Base-by-base conservation (phyloP, 1,140 invertebrate genomes). In the Ptiloglossa arizonensis region DNA sequence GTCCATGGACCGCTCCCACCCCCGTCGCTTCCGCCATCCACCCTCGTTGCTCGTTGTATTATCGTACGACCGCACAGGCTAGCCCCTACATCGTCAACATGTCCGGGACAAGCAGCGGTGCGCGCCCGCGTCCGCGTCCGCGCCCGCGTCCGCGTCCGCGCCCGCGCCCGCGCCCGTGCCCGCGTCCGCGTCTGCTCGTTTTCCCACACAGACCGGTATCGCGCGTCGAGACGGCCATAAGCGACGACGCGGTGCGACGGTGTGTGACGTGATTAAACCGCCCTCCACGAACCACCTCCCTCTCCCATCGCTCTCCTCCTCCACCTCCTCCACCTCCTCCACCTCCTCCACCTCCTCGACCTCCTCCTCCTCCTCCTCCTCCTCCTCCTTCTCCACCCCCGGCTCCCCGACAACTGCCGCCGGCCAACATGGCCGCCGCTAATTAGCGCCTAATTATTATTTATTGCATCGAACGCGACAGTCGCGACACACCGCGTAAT, bases 371-470 rank as follows among this genome's bases (percentile, higher is more conserved):
- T 3, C 38, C 38, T 15, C 17, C 29, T 17, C 69, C 60, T 44
- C 48, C 3, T 6, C 3, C 32, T 29, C 13, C 44, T 56, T 66
- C 44, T 52, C 52, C 60, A 56, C 62, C 17, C 69, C 38, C 64
- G n/a, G 74, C 67, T 46, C 73, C 79, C 56, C 82, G 75, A 79
- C 82, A 79, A 86, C 76, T 79, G 83, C 67, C 83, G 63, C 80
- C 79, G 82, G 79, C 81, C 87, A 89, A 87, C 87, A 89, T 89
- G 88, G 88, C 88, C 80, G 87, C 83, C 82, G 87, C 88, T 90
- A 90, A 90, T 90, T 90, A 90, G 87, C 80, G 85, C 83, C 88
- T 90, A 88, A 90, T 90, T 90, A 90, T 90, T 90, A 89, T 89
- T 90, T 90, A 90, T 90, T 89, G 84, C 88, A 82, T 85, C 77